Conservation (phyloP, 2,797 vertebrate species). For the Hafferia zeledoni region DNA sequence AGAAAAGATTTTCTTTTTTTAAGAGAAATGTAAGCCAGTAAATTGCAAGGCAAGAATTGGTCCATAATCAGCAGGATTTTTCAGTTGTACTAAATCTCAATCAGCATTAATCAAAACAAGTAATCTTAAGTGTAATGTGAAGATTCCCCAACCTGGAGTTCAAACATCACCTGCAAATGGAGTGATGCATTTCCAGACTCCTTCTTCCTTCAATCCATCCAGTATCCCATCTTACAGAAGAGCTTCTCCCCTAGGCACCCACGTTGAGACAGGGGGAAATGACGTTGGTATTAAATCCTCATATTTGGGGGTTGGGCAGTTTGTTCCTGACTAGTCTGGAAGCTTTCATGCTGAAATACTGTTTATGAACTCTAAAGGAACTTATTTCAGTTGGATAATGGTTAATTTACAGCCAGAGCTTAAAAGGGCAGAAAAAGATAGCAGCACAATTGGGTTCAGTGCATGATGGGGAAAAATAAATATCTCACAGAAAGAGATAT, state of each 20-base stretch:
- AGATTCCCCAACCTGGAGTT: background rate
- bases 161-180: background rate
- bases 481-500: constrained; percentile 64
- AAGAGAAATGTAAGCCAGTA: background rate
- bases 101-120: background rate
- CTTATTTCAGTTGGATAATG: constrained; percentile 57
- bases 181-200: background rate
- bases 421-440: constrained; percentile 68
- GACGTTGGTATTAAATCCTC: background rate
- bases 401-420: constrained; percentile 71
- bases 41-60: background rate
- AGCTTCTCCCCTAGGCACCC: background rate
- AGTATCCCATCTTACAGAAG: background rate
- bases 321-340: background rate
- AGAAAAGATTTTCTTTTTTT: background rate
- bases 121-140: background rate
- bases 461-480: constrained; percentile 70
- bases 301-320: background rate
- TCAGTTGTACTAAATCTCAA: background rate
- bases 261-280: background rate
- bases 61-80: background rate
- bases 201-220: background rate
- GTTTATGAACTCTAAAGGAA: constrained; percentile 65
- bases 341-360: constrained; percentile 43
- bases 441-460: constrained; percentile 57